These are phyloP conservation scores for Ceratothoa steindachneri DNA, from an alignment of 2,888 invertebrate species.

Conservation along the genomic window DNA sequence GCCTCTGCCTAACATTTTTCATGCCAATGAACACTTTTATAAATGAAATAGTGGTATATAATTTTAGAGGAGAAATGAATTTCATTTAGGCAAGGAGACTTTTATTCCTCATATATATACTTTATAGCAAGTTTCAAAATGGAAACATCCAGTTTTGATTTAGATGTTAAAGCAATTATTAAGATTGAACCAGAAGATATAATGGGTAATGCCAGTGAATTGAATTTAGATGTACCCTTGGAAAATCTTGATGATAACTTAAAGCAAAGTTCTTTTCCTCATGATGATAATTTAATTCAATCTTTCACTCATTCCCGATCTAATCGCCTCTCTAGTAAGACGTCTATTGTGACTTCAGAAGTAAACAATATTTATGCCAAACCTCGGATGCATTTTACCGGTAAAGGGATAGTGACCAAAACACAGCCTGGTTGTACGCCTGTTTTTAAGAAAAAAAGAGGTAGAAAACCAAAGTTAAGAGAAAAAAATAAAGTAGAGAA, in stretches of 20 bases:
- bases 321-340: background rate
- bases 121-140: no score
- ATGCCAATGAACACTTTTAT: no score
- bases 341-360: slow-evolving; percentile 30
- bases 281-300: background rate
- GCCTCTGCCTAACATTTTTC: background rate
- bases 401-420: slow-evolving; percentile 31
- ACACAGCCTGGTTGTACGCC: slow-evolving; percentile 27
- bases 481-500: background rate
- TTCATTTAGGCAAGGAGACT: no score
- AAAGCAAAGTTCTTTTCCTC: background rate
- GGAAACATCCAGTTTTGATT: no score
- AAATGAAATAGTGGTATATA: no score
- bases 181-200: background rate
- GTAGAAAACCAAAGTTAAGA: slow-evolving; percentile 20
- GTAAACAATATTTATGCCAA: slow-evolving; percentile 37
- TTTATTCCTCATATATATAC: no score
- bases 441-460: slow-evolving; percentile 30
- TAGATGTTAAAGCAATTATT: background rate
- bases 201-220: background rate
- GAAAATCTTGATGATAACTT: no score
- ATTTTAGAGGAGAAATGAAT: no score
- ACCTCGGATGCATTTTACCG: slow-evolving; percentile 40
- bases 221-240: no score
- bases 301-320: background rate